Percentiles rank a stretch among this genome's conserved stretches.
phyloP scores from a whole-genome alignment of 2,797 vertebrate genomes.

The Melanogrammus aeglefinus region DNA sequence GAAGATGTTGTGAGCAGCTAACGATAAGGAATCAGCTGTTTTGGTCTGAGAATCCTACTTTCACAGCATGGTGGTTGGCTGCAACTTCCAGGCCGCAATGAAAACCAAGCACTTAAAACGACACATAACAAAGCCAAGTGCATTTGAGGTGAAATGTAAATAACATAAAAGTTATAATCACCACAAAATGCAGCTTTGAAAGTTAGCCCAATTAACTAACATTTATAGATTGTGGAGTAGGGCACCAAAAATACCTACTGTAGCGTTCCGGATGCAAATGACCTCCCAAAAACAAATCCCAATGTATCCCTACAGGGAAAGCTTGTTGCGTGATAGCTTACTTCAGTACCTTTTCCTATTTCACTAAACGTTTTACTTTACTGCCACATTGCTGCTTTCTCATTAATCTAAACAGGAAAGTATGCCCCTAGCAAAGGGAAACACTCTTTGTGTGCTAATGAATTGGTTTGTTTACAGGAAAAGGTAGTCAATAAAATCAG shows the following conservation, averaged over 20 bases:
- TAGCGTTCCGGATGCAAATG: background rate
- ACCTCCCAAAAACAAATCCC: background rate
- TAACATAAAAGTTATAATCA: background rate
- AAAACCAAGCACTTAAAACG: background rate
- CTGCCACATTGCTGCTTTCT: background rate
- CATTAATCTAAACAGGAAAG: background rate
- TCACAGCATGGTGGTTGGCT: no score
- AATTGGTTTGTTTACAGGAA: background rate
- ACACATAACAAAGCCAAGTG: background rate
- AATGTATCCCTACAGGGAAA: background rate
- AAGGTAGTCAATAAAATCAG: background rate
- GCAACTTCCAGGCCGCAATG: background rate
- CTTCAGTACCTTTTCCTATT: background rate
- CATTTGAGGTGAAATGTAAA: background rate
- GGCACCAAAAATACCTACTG: background rate
- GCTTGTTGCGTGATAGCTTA: background rate
- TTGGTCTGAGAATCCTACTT: background rate
- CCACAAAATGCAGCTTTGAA: background rate
- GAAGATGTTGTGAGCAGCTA: background rate
- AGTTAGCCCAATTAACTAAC: background rate
- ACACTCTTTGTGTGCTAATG: slow-evolving; percentile 6
- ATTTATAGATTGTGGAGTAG: background rate
- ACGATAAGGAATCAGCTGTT: no score
- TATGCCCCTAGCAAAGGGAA: background rate
- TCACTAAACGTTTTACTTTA: background rate